A percentile compares a stretch with the other conserved stretches of the same genome.
Conservation (phyloP, 2,113 vertebrate genomes). For the Oncorhynchus kisutch region DNA sequence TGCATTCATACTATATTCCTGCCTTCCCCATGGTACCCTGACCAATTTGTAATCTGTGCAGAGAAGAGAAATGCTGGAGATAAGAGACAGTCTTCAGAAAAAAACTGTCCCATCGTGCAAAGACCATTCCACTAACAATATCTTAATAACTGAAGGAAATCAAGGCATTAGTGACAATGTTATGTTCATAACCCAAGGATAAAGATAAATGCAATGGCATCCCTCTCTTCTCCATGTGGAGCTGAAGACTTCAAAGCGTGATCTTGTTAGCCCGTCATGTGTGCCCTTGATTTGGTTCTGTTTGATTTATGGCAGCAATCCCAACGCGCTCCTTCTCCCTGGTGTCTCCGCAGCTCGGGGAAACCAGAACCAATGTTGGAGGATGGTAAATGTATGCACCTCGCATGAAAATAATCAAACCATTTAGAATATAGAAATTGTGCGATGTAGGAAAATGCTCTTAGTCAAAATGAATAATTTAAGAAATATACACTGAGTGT, state of each 20-base stretch:
- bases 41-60: constrained; percentile 13
- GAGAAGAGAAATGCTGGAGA: constrained; percentile 1
- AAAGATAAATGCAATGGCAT: neutral
- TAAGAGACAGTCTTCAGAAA: constrained; percentile 1
- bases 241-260: neutral
- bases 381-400: constrained; percentile 6
- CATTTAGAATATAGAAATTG: neutral
- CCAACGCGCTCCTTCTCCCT: neutral
- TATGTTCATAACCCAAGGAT: neutral
- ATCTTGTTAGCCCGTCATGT: constrained; percentile 1
- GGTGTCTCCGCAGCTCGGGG: constrained; percentile 38
- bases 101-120: neutral
- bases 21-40: neutral
- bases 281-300: constrained; percentile 31
- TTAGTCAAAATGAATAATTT: no score
- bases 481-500: no score
- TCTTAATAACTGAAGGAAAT: neutral
- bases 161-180: neutral
- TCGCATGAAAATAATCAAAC: constrained; percentile 45
- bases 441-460: no score
- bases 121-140: neutral
- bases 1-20: neutral
- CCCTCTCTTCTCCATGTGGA: neutral
- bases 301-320: constrained; percentile 47
- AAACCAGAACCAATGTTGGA: constrained; percentile 14